Evolutionary conservation across 2,888 invertebrate genomes (phyloP).

Genomic region (Acanthosepion esculentum): DNA sequence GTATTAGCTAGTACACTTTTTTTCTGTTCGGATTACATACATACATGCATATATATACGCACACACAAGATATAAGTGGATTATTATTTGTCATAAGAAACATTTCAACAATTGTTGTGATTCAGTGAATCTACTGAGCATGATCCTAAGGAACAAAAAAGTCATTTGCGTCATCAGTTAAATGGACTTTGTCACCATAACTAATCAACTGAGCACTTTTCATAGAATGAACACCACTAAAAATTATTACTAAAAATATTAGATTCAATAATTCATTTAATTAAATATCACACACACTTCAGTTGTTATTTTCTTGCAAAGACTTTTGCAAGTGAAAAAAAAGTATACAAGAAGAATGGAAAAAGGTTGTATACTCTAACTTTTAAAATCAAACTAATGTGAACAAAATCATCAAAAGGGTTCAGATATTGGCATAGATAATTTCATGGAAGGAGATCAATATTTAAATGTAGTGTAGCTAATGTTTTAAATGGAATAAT

Average conservation of each 20-base stretch:
- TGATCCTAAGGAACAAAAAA: background rate
- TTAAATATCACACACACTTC: background rate
- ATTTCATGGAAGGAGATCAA: too few relatives aligned
- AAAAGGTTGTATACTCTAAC: too few relatives aligned
- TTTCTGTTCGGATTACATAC: background rate
- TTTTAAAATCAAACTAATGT: too few relatives aligned
- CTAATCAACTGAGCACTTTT: background rate
- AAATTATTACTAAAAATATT: background rate
- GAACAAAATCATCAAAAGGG: too few relatives aligned
- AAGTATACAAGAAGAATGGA: background rate
- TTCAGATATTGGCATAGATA: too few relatives aligned
- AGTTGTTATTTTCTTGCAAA: background rate
- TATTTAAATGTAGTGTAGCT: too few relatives aligned
- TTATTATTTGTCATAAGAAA: background rate
- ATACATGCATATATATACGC: too few relatives aligned
- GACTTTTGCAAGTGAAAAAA: background rate
- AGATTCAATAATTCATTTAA: background rate
- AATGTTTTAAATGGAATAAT: too few relatives aligned
- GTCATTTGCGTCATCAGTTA: background rate
- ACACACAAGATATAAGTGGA: background rate
- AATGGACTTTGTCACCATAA: background rate
- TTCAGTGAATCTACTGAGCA: background rate
- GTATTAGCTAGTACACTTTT: background rate
- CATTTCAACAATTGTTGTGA: background rate
- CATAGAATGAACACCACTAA: background rate